Conservation (phyloP, 2,888 invertebrate genomes). For the Philhelius pedissequus region DNA sequence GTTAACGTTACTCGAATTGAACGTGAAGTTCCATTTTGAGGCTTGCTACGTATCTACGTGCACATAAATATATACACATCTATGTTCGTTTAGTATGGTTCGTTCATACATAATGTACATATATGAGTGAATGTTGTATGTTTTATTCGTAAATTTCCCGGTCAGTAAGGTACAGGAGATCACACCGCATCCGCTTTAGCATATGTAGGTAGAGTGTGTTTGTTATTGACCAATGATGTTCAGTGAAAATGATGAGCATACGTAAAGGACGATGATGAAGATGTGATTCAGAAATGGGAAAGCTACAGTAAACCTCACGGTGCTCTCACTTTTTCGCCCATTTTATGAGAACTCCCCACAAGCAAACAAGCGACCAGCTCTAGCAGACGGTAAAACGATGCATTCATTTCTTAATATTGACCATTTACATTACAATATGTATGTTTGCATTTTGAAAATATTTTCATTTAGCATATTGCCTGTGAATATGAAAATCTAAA, state of each 20-base stretch:
- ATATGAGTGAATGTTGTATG: conserved; percentile 38
- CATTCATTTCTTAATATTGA: conserved; percentile 73
- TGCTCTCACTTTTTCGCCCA: conserved; percentile 13
- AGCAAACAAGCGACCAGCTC: conserved; percentile 7
- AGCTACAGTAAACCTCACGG: conserved; percentile 12
- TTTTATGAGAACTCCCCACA: neutral
- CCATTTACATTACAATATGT: conserved; percentile 76
- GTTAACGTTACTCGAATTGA: neutral
- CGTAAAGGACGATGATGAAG: conserved; percentile 19
- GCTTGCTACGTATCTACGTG: neutral
- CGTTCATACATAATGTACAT: neutral
- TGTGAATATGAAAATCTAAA: conserved; percentile 57
- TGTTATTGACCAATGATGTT: conserved; percentile 42
- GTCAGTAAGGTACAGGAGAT: conserved; percentile 26
- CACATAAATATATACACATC: no score
- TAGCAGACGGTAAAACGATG: conserved; percentile 42
- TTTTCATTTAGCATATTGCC: conserved; percentile 72
- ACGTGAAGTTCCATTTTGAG: neutral
- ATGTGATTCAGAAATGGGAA: conserved; percentile 27
- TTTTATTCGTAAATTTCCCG: conserved; percentile 32
- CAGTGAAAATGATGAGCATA: conserved; percentile 4
- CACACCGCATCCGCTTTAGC: conserved; percentile 2
- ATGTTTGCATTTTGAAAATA: conserved; percentile 75
- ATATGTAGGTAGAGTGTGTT: conserved; percentile 7
- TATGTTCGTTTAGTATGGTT: no score